Base-by-base conservation (phyloP, 1,140 invertebrate species). In the Drosophila kurseongensis region DNA sequence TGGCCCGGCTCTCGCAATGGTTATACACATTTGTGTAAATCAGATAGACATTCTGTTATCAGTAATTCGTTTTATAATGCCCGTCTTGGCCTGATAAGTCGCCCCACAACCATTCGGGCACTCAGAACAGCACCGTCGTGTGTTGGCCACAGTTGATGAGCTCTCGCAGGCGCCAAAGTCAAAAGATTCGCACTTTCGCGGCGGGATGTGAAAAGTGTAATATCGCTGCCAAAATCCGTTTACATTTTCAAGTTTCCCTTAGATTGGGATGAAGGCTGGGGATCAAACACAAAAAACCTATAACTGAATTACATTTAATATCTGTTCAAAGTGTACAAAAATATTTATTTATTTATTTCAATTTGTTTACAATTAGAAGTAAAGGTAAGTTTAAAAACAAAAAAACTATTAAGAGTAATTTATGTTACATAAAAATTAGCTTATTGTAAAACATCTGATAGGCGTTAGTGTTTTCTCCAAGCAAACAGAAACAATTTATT, bases 1-100 rank as follows among this genome's bases (percentile, higher is more conserved):
- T 38, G 29, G 16, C 27, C 35, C 7, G 32, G 27, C 41, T 55
- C 72, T 66, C 47, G 62, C 44, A 61, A 79, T 65, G 59, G 56
- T 56, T 76, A 47, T 62, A 68, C 58, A 62, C 45, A 77, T 56
- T 69, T 47, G 63, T 62, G 57, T 77, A 77, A 62, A 77, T 78
- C 75, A 77, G 63, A 88, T 76, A 88, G 66, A 72, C 62, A 50
- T 59, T 55, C 40, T 44, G 40, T 83, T 88, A 86, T 88, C 83
- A 88, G 83, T 71, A 69, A 71, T 69, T 73, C 44, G 58, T 58
- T 71, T 78, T 71, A 86, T 79, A 79, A 58, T 72, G 47, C 69
- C 61, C 80, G 69, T 72, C 71, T 78, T 52, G 56, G 44, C 14
- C 65, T 88, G 83, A 86, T 86, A 86, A 86, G 83, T 74, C 57